Conservation (phyloP, 2,113 vertebrate genomes). For the Lycocorax pyrrhopterus region DNA sequence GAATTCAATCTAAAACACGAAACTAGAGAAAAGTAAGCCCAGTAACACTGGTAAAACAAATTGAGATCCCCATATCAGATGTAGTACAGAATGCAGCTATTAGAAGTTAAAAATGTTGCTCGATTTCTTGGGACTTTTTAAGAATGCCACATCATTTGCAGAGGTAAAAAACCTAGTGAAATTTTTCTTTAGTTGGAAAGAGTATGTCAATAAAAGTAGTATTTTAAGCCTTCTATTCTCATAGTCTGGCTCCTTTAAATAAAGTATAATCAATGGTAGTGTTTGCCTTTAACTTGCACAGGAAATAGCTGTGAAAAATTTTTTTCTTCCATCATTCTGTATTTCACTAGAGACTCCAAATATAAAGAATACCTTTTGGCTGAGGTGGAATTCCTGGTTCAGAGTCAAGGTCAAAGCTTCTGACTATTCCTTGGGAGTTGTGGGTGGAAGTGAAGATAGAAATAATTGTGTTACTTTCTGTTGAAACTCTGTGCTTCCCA, state of each 20-base stretch:
- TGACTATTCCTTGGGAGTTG: not conserved
- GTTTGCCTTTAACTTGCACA: not conserved
- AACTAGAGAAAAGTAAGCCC: not conserved
- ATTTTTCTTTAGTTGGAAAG: not conserved
- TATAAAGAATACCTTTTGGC: constrained; percentile 27
- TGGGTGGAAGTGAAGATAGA: constrained; percentile 8
- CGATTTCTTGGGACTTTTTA: not conserved
- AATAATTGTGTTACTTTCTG: not conserved
- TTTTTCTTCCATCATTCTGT: constrained; percentile 14
- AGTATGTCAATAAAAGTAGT: not conserved
- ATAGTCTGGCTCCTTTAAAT: not conserved
- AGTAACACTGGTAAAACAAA: not conserved
- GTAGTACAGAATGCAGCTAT: not conserved
- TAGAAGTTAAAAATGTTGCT: not conserved
- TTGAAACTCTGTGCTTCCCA: not conserved
- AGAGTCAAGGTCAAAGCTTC: constrained; percentile 8
- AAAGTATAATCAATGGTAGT: not conserved
- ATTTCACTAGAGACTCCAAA: constrained; percentile 18
- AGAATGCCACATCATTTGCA: not conserved
- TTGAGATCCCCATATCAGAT: not conserved
- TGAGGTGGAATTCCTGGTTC: constrained; percentile 10
- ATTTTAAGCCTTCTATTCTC: not conserved
- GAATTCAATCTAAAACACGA: not conserved
- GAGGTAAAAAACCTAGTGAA: not conserved
- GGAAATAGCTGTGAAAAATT: constrained; percentile 3